A percentile compares a stretch with the other conserved stretches of the same genome.
Conservation (phyloP, 2,113 vertebrate species). For the Seriola rivoliana region DNA sequence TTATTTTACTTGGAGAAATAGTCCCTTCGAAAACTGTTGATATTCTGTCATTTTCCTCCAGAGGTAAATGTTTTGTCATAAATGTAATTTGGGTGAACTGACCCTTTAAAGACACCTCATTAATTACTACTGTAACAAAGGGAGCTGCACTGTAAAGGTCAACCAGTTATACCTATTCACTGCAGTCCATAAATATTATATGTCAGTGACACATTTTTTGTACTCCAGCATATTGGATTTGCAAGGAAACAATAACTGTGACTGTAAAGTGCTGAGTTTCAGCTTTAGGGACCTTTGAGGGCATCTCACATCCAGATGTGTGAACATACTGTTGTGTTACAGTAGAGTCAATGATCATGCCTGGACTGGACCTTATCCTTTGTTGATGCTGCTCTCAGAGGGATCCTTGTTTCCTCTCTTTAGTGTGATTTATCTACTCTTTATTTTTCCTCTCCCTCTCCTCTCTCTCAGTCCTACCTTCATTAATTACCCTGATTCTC, state of each 20-base stretch:
- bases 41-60: neutral
- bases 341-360: neutral
- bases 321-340: constrained; percentile 27
- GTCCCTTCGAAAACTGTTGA: neutral
- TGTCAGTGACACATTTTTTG: neutral
- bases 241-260: constrained; percentile 19
- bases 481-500: constrained; percentile 71
- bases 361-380: constrained; percentile 16
- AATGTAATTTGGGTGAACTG: constrained; percentile 9
- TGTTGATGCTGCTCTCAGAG: constrained; percentile 4
- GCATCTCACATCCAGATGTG: constrained; percentile 20
- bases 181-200: neutral
- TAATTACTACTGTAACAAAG: constrained; percentile 24
- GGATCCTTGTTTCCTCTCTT: constrained; percentile 36
- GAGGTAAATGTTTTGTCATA: neutral
- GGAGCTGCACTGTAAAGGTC: constrained; percentile 43
- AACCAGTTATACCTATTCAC: constrained; percentile 16
- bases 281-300: constrained; percentile 11
- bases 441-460: constrained; percentile 9
- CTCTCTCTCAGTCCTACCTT: constrained; percentile 5
- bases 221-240: neutral
- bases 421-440: constrained; percentile 62
- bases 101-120: constrained; percentile 34
- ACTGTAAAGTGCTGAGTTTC: neutral
- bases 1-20: neutral